Base-by-base conservation (phyloP, 2,797 vertebrate species). In the Hapalemur alaotrensis region DNA sequence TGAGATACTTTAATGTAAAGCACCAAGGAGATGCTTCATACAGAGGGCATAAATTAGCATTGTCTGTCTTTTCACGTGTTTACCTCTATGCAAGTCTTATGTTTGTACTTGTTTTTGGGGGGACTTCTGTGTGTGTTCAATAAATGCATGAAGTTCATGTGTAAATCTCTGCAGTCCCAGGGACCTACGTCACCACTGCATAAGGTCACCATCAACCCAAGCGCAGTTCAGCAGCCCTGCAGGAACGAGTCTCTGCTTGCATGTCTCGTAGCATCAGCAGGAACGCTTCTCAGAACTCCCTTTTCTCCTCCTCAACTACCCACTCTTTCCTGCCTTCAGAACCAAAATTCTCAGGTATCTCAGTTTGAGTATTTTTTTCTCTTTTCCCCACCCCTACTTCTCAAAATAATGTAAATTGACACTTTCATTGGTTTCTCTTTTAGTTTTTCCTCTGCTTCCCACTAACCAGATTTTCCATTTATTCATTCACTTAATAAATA, bases 401-500 rank as follows among this genome's bases (percentile, higher is more conserved):
- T 94, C 38, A 80, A 87, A 65, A 65, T 65, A 65, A 54, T 93
- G 38, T 73, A 88, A 82, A 91, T 25, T 43, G 54, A 57, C 48
- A 73, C 6, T 17, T 25, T 54, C n/a, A 57, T 63, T 91, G 25
- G 54, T 81, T 76, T 81, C 52, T 69, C 67, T 69, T 84, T 69
- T 28, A 63, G 52, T 23, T 76, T 86, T 35, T 93, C 28, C 72
- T 63, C 63, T 91, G 86, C 14, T 87, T 81, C 38, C 32, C 73
- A 59, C 69, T 46, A 88, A 72, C 22, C 86, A 86, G 54, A 91
- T 83, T 81, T 95, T 78, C 67, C n/a, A 80, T 41, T 93, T 89
- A 65, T 48, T 72, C 73, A 84, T 61, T 52, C 35, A 89, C 75
- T 87, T 82, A 91, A 15, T 85, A 93, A 86, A 86, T 54, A 81